A percentile compares a stretch with the other conserved stretches of the same genome.
These are phyloP conservation scores for Crepidodera aurea DNA, from an alignment of 2,888 invertebrate genomes.

Conservation along the genomic window DNA sequence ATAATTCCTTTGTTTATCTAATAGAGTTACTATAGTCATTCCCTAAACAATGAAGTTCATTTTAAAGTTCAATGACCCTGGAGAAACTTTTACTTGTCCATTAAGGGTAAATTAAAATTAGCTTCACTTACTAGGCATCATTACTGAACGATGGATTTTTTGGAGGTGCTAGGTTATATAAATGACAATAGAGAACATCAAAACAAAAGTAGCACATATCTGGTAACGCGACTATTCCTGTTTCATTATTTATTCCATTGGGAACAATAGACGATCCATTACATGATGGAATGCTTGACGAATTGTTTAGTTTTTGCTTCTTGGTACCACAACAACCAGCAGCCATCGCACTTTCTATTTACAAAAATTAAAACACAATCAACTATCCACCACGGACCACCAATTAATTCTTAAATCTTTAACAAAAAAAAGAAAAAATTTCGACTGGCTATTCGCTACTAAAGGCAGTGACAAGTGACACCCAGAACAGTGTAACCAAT, in stretches of 20 bases:
- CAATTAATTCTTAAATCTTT: not conserved
- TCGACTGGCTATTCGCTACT: not conserved
- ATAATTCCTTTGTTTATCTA: no score
- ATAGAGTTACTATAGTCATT: not conserved
- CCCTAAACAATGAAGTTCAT: not conserved
- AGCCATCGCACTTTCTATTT: slow-evolving; percentile 69
- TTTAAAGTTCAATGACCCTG: not conserved
- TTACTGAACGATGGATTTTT: slow-evolving; percentile 92
- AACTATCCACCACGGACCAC: not conserved
- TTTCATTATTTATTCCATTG: slow-evolving; percentile 57
- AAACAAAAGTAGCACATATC: slow-evolving; percentile 99
- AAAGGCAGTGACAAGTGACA: not conserved
- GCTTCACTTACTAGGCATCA: slow-evolving; percentile 87
- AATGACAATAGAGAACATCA: slow-evolving; percentile 94
- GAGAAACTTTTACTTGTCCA: not conserved
- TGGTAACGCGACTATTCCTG: slow-evolving; percentile 78
- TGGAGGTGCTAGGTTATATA: slow-evolving; percentile 92
- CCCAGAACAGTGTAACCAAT: not conserved
- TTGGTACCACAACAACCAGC: slow-evolving; percentile 92
- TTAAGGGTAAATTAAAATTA: not conserved
- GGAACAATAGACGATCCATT: slow-evolving; percentile 55
- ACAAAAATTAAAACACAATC: slow-evolving; percentile 14
- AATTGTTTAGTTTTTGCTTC: slow-evolving; percentile 87
- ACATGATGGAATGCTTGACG: slow-evolving; percentile 56
- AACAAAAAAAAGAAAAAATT: not conserved